Evolutionary conservation across 2,113 vertebrate genomes (phyloP), one percentile per base, ranked within the genome.

Genomic region (Mobula hypostoma): DNA sequence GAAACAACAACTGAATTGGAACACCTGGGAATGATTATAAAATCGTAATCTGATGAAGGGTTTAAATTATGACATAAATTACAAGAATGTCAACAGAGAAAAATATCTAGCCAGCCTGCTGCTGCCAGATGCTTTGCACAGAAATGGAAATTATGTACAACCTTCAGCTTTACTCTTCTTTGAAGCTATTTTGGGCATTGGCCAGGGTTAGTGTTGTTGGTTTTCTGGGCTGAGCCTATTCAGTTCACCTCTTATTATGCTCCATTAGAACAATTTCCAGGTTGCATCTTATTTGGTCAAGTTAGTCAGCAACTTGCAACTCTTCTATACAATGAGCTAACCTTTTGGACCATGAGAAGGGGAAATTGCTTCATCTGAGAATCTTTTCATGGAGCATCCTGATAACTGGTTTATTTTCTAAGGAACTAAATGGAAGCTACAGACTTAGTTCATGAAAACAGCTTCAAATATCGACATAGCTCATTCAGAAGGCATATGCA

Each of bases 21-120:
- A 32, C 85, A 90, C 61, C 85, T 90, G 85, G 85, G 61, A 90
- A 68, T 36, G 85, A 90, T 90, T 90, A 90, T 32, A 32, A 66
- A n/a, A 36, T n/a, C 17, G 85, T 90, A 90, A 90, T 90, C 85
- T 66, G 85, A 90, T 90, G 61, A 63, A 90, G 61, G 85, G 29
- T 68, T 90, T 90, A 66, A 90, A 90, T 90, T 90, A 79, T 79
- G 77, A 4, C 77, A 36, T 79, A 90, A 90, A 63, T 61, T 88
- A 61, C 29, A 90, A 87, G 61, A 90, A n/a, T 15, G 61, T 24
- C 72, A 74, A 74, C 72, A 74, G 72, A 0, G 72, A 74, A 19
- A 74, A 74, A 19, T 19, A 74, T 74, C 19, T 19, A 74, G 72
- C 5, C 72, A 74, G 72, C 72, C 21, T 19, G 1, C 1, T 5